Conservation (phyloP, 1,140 invertebrate species). For the Coenobita brevimanus region DNA sequence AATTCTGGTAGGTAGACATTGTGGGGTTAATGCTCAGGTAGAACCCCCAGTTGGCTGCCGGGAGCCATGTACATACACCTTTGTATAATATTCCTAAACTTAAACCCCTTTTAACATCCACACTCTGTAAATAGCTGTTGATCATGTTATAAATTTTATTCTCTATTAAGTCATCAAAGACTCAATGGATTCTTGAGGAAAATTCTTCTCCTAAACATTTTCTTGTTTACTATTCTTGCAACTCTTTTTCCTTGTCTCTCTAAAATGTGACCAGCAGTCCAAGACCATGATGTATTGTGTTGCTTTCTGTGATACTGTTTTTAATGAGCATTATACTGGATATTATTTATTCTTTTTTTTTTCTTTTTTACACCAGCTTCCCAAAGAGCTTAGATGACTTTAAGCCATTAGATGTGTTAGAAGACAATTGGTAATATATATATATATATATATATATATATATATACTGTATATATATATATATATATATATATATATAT, state of each 20-base stretch:
- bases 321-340: constrained; percentile 27
- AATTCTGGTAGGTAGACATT: constrained; percentile 59
- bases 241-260: constrained; percentile 62
- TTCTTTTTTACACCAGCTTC: constrained; percentile 23
- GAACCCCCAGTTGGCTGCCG: constrained; percentile 37
- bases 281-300: constrained; percentile 36
- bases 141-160: constrained; percentile 69
- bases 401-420: background rate
- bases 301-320: constrained; percentile 41
- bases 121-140: constrained; percentile 66
- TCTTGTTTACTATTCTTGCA: constrained; percentile 62
- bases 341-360: constrained; percentile 29
- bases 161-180: constrained; percentile 65
- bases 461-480: too few species aligned
- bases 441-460: too few species aligned
- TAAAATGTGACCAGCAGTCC: constrained; percentile 66
- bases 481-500: too few species aligned
- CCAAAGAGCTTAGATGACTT: background rate
- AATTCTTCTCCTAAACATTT: constrained; percentile 47
- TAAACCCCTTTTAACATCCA: constrained; percentile 55
- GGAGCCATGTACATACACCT: constrained; percentile 60
- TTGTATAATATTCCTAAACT: constrained; percentile 61
- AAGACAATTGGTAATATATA: too few species aligned
- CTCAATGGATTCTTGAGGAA: constrained; percentile 45
- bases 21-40: constrained; percentile 42